Evolutionary conservation across 2,113 vertebrate genomes (phyloP).

Genomic region (Coregonus clupeaformis): DNA sequence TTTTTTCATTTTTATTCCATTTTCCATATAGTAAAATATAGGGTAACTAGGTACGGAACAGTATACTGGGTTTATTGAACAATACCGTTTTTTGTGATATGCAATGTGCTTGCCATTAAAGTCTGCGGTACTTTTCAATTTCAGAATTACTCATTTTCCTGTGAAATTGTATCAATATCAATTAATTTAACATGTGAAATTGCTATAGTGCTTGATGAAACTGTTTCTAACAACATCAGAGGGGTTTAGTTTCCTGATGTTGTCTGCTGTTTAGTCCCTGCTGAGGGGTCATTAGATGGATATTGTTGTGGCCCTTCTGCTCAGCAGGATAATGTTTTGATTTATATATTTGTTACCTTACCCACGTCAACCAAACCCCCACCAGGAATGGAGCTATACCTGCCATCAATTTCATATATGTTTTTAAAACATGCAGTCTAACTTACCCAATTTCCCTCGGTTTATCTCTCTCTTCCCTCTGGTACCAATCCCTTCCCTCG

Average conservation of each 20-base stretch:
- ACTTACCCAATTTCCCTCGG: constrained; percentile 70
- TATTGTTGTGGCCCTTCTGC: not conserved
- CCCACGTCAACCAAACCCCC: not conserved
- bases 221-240: not conserved
- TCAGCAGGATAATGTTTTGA: constrained; percentile 18
- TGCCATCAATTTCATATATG: too few species aligned
- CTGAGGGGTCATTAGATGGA: constrained; percentile 7
- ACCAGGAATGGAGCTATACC: too few species aligned
- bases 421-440: constrained; percentile 38
- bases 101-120: too few species aligned
- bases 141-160: too few species aligned
- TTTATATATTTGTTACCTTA: constrained; percentile 20
- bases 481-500: constrained; percentile 2
- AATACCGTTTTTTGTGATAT: too few species aligned
- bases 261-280: not conserved
- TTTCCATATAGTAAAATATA: too few species aligned
- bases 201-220: not conserved
- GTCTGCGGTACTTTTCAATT: too few species aligned
- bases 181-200: too few species aligned
- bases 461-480: constrained; percentile 20
- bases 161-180: too few species aligned
- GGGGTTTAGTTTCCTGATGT: not conserved
- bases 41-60: too few species aligned
- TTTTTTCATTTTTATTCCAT: too few species aligned
- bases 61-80: too few species aligned